These are phyloP conservation scores for Denticeps clupeoides DNA, from an alignment of 2,797 vertebrate genomes.

Conservation along the genomic window DNA sequence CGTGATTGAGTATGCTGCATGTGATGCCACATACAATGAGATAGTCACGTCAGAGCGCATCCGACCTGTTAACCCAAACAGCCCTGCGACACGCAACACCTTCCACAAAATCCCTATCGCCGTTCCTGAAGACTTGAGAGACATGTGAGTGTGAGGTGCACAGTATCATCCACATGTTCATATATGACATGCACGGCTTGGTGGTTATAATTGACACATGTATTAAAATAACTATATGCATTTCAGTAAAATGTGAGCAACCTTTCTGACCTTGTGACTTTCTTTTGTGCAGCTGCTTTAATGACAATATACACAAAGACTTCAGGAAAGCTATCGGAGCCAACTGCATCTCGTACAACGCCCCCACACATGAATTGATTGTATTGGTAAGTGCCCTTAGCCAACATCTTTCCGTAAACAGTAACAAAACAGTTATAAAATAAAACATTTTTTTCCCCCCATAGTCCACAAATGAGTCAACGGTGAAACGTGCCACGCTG, in stretches of 20 bases:
- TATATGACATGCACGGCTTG: too few species aligned
- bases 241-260: too few species aligned
- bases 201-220: too few species aligned
- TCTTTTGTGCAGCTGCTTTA: conserved; percentile 63
- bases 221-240: too few species aligned
- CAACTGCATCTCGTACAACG: conserved; percentile 78
- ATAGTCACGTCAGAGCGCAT: conserved; percentile 84
- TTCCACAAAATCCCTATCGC: conserved; percentile 79
- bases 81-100: conserved; percentile 66
- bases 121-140: conserved; percentile 77
- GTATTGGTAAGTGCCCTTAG: conserved; percentile 64
- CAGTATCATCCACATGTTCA: too few species aligned
- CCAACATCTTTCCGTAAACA: not conserved
- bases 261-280: too few species aligned
- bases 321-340: conserved; percentile 87
- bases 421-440: not conserved
- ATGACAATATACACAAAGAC: conserved; percentile 81
- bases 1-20: conserved; percentile 84
- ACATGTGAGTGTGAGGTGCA: conserved; percentile 74
- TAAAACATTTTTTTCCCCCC: not conserved
- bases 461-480: conserved; percentile 79
- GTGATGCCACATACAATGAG: conserved; percentile 85
- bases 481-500: conserved; percentile 73
- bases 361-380: conserved; percentile 70
- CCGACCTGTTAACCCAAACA: conserved; percentile 81